Evolutionary conservation across 2,888 invertebrate species (phyloP), one percentile per base, ranked within the genome.

Genomic region (Prostheceraeus crozeri): DNA sequence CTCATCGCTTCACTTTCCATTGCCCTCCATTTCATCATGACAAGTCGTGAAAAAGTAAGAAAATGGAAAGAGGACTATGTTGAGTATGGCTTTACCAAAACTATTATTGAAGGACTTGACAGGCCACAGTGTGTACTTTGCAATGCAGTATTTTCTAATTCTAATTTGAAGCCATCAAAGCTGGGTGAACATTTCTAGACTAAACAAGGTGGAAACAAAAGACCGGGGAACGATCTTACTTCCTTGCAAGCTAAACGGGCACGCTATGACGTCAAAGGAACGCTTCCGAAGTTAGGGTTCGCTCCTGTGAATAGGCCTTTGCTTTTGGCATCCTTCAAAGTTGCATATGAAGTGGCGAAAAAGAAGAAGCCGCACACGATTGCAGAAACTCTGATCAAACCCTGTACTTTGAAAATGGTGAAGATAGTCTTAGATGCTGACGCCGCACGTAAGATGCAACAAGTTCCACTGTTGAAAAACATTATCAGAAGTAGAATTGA

Each of bases 271-370:
- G 11, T 33, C 33, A 10, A 33, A 33, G 33, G 33, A 33, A 33
- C 33, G 10, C 11, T 33, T 33, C 33, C 33, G 33, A 33, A n/a
- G 52, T 14, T 35, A 11, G 52, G 52, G 52, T 52, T 52, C 14
- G 35, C 16, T 10, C 31, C 52, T 11, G 8, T 16, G n/a, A 14
- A 57, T n/a, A 57, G 57, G 25, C 57, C 54, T 11, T n/a, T 57
- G 16, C 21, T 57, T 6, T 11, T 23, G 56, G 57, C 56, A n/a
- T 57, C 57, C 11, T 57, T 21, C 56, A 16, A 57, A n/a, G 56
- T 57, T 8, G 57, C 57, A 14, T 57, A 57, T 57, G 19, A 57
- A 57, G 33, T 57, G 23, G 21, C 57, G 21, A 57, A 57, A 57
- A 14, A 21, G 19, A 57, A 57, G 23, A 57, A 57, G 33, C 57